phyloP scores from a whole-genome alignment of 1,140 invertebrate genomes.

The Lepidurus packardi region DNA sequence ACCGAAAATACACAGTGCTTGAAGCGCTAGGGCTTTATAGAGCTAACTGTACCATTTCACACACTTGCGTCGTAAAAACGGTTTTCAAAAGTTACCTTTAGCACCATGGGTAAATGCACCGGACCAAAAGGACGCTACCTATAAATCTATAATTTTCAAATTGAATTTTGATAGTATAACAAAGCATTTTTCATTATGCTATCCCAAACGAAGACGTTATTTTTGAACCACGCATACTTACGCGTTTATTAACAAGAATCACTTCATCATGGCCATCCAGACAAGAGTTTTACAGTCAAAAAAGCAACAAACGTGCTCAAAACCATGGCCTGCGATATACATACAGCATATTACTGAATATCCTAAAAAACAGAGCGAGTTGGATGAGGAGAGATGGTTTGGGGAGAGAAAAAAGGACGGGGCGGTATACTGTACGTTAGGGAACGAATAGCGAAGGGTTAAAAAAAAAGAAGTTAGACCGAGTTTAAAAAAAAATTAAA shows the following conservation, averaged over 20 bases:
- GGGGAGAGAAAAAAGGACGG: neutral
- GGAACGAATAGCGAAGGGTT: neutral
- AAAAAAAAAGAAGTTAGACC: neutral
- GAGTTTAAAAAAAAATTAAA: neutral
- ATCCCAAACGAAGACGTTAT: neutral
- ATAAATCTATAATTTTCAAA: too few relatives aligned
- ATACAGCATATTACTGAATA: constrained; percentile 15
- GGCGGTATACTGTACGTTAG: neutral
- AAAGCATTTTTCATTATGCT: too few relatives aligned
- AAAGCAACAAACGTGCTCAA: constrained; percentile 21
- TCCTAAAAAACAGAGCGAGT: neutral
- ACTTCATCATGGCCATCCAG: constrained; percentile 17
- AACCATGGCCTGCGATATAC: constrained; percentile 17
- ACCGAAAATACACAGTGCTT: too few relatives aligned
- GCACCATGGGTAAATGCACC: too few relatives aligned
- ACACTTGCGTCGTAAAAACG: too few relatives aligned
- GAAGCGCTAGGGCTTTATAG: too few relatives aligned
- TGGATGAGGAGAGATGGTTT: neutral
- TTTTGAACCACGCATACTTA: constrained; percentile 22
- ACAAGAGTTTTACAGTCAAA: constrained; percentile 19
- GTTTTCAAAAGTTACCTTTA: too few relatives aligned
- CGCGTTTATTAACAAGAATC: constrained; percentile 22
- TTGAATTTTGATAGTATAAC: too few relatives aligned
- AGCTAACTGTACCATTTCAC: too few relatives aligned
- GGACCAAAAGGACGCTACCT: too few relatives aligned